Evolutionary conservation across 2,888 invertebrate species (phyloP), one percentile per base, ranked within the genome.

Genomic region (Nasonia oneida): DNA sequence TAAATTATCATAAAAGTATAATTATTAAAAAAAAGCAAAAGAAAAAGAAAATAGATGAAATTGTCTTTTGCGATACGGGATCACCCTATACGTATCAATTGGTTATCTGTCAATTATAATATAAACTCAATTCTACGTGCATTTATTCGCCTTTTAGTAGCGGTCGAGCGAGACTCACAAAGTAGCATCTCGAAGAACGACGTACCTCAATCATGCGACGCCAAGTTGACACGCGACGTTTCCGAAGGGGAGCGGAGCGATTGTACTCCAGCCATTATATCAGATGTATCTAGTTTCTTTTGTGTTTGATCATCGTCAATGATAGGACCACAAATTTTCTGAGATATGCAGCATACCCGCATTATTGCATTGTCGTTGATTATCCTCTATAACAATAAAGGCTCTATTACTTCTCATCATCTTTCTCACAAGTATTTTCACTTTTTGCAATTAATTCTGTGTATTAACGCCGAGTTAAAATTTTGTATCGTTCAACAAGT

Each of bases 21-120:
- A 77, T 64, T 53, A 61, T 18, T 57, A 14, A 76, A 15, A 37
- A 53, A 67, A 76, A 0, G 23, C 23, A 23, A 29, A 64, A 14
- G 71, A 15, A 37, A 53, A 67, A 76, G 1, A 50, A 75, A 50
- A 75, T 78, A 82, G 57, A 75, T 84, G 74, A 90, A 89, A 88
- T 90, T 88, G 90, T 91, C 92, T 92, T 92, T 90, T 91, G 71
- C 90, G 90, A 91, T 90, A 87, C 87, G 83, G 90, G 90, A 88
- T 90, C 91, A 90, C 90, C 91, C 90, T 90, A 89, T 90, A 91
- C 90, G 90, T 90, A 90, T 91, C 91, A 91, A 92, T 92, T 91
- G 91, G 90, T 93, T 93, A 91, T 92, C 91, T 90, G 92, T 93
- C 93, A 93, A 93, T 93, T 93, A 93, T 91, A 91, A 90, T 91